Evolutionary conservation across 2,797 vertebrate species (phyloP).

Genomic region (Leuciscus waleckii): DNA sequence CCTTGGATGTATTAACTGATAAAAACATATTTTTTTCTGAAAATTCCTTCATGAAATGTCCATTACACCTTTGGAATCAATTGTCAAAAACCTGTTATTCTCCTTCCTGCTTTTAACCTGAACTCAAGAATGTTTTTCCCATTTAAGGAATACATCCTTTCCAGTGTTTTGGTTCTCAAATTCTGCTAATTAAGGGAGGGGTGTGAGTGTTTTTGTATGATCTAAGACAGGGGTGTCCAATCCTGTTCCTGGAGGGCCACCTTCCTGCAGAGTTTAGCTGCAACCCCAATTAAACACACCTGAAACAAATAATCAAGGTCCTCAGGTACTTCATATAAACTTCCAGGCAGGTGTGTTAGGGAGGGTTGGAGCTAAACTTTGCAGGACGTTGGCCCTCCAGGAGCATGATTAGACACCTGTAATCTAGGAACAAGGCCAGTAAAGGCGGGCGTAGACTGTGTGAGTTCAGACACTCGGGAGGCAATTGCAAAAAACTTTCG

Average conservation of each 20-base stretch:
- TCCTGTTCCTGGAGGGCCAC: neutral
- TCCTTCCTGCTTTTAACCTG: slow-evolving; percentile 4
- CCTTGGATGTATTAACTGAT: neutral
- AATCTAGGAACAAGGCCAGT: neutral
- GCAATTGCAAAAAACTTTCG: no score
- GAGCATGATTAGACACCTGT: neutral
- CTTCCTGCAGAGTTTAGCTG: neutral
- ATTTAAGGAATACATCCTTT: slow-evolving; percentile 75
- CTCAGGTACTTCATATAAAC: neutral
- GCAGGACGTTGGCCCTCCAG: neutral
- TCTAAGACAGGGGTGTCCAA: neutral
- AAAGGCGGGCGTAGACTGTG: no score
- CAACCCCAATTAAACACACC: neutral
- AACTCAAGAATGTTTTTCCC: slow-evolving; percentile 72
- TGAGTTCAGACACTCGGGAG: no score
- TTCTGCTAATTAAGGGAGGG: neutral
- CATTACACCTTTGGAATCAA: neutral
- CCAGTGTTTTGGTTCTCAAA: neutral
- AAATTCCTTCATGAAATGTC: neutral
- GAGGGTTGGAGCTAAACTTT: neutral
- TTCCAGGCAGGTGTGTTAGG: neutral
- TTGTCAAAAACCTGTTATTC: neutral
- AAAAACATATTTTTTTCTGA: slow-evolving; percentile 15
- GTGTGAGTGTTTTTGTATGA: neutral
- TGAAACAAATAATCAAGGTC: neutral